Evolutionary conservation across 2,888 invertebrate species (phyloP).

Genomic region (Epirrhoe tristata): DNA sequence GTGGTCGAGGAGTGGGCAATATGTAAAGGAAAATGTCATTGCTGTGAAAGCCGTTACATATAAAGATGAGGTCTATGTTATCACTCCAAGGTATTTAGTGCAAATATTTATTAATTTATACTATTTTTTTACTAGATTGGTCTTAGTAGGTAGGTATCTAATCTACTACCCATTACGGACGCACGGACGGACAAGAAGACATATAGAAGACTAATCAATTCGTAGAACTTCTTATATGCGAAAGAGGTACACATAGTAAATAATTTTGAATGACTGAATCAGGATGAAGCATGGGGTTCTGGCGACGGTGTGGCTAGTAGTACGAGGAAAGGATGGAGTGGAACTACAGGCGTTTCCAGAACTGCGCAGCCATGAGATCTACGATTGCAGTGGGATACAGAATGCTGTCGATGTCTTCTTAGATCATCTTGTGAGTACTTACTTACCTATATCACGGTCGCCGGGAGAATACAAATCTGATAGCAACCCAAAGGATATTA

Average conservation of each 20-base stretch:
- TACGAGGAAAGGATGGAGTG: conserved; percentile 53
- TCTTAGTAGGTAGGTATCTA: too few species aligned
- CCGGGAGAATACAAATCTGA: too few species aligned
- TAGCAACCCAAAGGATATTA: too few species aligned
- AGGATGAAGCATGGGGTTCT: conserved; percentile 87
- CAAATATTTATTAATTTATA: conserved; percentile 2
- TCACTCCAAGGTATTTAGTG: conserved; percentile 81
- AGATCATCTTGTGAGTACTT: conserved; percentile 64
- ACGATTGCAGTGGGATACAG: conserved; percentile 87
- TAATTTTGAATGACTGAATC: conserved; percentile 11
- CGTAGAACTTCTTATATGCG: too few species aligned
- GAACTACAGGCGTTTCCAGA: conserved; percentile 86
- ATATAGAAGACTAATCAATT: too few species aligned
- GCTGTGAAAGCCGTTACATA: conserved; percentile 85
- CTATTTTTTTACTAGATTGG: too few species aligned
- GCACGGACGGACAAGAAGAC: too few species aligned
- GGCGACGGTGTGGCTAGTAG: conserved; percentile 85
- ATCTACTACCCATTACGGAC: too few species aligned
- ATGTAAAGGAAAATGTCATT: conserved; percentile 85
- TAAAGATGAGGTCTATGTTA: conserved; percentile 84
- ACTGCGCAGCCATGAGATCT: conserved; percentile 87
- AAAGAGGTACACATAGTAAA: not conserved
- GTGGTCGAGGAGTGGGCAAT: conserved; percentile 80
- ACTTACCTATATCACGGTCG: not conserved
- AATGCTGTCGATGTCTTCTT: conserved; percentile 88